phyloP scores from a whole-genome alignment of 1,140 invertebrate species.

The Eufriesea mexicana region DNA sequence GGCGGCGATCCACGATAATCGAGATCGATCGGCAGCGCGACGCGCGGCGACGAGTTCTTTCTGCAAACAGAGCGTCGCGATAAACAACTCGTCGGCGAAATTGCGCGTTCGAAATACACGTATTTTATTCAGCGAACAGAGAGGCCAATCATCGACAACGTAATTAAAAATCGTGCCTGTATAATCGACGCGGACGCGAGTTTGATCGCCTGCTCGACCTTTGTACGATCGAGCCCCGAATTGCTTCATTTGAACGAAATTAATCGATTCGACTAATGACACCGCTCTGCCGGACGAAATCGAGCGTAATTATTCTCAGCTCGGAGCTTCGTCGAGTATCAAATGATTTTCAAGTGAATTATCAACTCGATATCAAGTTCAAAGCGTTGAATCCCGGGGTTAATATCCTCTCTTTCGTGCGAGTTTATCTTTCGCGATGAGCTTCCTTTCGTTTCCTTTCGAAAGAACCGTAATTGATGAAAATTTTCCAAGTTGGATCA shows the following conservation, averaged over 20 bases:
- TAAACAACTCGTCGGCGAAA: conserved; percentile 43
- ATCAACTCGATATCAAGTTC: not conserved
- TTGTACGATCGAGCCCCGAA: not conserved
- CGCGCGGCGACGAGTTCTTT: not conserved
- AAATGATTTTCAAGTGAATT: not conserved
- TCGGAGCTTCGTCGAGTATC: not conserved
- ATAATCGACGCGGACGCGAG: not conserved
- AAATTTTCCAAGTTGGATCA: too few species aligned
- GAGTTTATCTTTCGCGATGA: not conserved
- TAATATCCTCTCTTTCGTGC: too few species aligned
- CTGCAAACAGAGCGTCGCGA: conserved; percentile 17
- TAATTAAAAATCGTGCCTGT: conserved; percentile 47
- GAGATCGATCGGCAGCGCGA: conserved; percentile 2
- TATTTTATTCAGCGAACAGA: conserved; percentile 47
- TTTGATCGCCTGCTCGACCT: not conserved
- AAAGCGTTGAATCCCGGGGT: too few species aligned
- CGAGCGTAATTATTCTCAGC: not conserved
- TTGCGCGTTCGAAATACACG: conserved; percentile 44
- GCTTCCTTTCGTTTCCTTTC: too few species aligned
- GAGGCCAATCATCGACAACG: conserved; percentile 34
- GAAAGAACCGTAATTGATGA: too few species aligned
- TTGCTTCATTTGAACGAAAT: conserved; percentile 7
- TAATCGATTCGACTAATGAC: not conserved
- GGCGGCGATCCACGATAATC: conserved; percentile 11
- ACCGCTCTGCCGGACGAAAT: not conserved